A percentile compares a stretch with the other conserved stretches of the same genome.
These are phyloP conservation scores for Tinea trinotella DNA, from an alignment of 2,888 invertebrate species.

Conservation along the genomic window DNA sequence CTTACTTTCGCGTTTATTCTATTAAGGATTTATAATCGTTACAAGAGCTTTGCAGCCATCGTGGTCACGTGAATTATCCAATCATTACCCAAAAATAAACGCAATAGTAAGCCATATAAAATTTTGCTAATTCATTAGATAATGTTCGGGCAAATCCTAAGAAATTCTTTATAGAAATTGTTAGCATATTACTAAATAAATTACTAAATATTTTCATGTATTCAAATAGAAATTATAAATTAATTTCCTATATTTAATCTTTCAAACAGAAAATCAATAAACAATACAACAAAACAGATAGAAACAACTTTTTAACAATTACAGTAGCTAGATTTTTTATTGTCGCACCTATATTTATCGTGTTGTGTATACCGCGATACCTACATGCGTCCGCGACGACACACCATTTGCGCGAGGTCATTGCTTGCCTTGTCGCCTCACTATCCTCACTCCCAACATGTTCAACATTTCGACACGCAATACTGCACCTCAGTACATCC, in stretches of 20 bases:
- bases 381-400: constrained; percentile 11
- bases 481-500: neutral
- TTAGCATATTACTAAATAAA: too few relatives aligned
- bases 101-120: too few relatives aligned
- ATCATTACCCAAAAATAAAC: too few relatives aligned
- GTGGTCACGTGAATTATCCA: too few relatives aligned
- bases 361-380: neutral
- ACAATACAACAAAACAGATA: neutral
- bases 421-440: neutral
- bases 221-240: neutral
- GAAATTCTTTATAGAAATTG: too few relatives aligned
- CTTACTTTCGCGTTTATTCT: too few relatives aligned
- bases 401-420: constrained; percentile 17
- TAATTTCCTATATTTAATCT: neutral
- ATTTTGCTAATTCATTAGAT: too few relatives aligned
- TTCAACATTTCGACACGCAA: neutral
- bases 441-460: neutral
- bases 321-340: neutral
- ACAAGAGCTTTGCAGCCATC: too few relatives aligned
- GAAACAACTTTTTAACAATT: neutral
- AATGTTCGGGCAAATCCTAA: too few relatives aligned
- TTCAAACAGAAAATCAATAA: neutral
- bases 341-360: neutral
- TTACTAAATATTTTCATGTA: too few relatives aligned
- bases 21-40: too few relatives aligned